These are phyloP conservation scores for Bos javanicus DNA, from an alignment of 2,113 vertebrate genomes.

Conservation along the genomic window DNA sequence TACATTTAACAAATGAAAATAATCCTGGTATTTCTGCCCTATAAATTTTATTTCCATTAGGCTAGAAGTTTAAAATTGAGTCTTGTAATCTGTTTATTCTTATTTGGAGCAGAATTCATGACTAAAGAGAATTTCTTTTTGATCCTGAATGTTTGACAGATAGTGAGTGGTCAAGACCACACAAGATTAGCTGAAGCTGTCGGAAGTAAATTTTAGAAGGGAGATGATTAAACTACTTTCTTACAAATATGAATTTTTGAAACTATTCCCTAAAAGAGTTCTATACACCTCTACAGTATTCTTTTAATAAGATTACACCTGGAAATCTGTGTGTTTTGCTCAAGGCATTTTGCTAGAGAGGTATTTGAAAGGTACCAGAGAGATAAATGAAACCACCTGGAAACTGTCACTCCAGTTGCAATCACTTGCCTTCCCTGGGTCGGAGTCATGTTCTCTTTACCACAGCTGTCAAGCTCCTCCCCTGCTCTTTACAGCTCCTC, in stretches of 20 bases:
- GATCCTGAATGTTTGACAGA: constrained; percentile 7
- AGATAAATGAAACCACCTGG: constrained; percentile 60
- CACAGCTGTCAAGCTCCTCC: background rate
- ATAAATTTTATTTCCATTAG: constrained; percentile 14
- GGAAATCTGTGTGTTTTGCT: constrained; percentile 22
- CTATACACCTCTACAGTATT: background rate
- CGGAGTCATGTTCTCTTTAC: background rate
- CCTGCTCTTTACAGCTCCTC: constrained; percentile 41
- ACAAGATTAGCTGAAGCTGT: constrained; percentile 29
- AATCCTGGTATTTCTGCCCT: background rate
- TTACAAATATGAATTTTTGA: constrained; percentile 25
- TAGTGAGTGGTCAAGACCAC: background rate
- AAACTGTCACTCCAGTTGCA: background rate
- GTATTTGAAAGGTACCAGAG: constrained; percentile 42
- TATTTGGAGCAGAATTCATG: background rate
- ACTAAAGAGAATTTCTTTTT: constrained; percentile 15
- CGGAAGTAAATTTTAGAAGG: background rate
- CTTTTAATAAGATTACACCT: constrained; percentile 13
- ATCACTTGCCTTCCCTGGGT: background rate
- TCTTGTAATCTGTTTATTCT: background rate
- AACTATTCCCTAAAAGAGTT: background rate
- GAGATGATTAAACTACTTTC: constrained; percentile 21
- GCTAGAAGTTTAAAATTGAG: background rate
- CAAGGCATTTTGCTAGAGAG: background rate
- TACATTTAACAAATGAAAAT: constrained; percentile 21